These are phyloP conservation scores for Chionis minor DNA, from an alignment of 2,113 vertebrate genomes.

Conservation along the genomic window DNA sequence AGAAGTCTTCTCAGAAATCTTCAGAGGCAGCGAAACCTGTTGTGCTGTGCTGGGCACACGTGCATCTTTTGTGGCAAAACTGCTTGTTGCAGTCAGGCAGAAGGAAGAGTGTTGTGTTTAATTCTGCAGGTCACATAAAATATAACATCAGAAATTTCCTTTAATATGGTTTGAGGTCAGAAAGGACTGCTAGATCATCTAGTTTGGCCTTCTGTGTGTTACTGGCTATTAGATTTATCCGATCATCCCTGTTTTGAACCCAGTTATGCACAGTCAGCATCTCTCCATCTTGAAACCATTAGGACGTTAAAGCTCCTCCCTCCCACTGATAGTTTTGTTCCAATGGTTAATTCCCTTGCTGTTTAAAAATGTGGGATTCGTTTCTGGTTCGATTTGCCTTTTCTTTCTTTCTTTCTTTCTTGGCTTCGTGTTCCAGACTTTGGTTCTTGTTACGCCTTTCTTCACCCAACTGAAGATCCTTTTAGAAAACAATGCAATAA, in stretches of 20 bases:
- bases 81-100: neutral
- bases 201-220: neutral
- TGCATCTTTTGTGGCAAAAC: neutral
- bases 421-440: neutral
- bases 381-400: neutral
- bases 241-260: neutral
- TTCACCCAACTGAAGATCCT: neutral
- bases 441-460: slow-evolving; percentile 39
- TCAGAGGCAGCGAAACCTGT: neutral
- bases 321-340: slow-evolving; percentile 19
- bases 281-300: slow-evolving; percentile 5
- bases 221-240: neutral
- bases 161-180: neutral
- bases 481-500: slow-evolving; percentile 32
- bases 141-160: neutral
- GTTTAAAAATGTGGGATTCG: neutral
- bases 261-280: neutral
- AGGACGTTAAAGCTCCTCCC: neutral
- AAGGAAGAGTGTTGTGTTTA: neutral
- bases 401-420: slow-evolving; percentile 16
- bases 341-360: neutral
- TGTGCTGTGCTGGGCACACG: accelerated
- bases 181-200: neutral
- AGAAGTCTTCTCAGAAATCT: neutral
- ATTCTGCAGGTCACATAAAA: neutral